These are phyloP conservation scores for Eunapius fragilis DNA, from an alignment of 37 sponge, comb jelly and placozoan species.

Conservation along the genomic window DNA sequence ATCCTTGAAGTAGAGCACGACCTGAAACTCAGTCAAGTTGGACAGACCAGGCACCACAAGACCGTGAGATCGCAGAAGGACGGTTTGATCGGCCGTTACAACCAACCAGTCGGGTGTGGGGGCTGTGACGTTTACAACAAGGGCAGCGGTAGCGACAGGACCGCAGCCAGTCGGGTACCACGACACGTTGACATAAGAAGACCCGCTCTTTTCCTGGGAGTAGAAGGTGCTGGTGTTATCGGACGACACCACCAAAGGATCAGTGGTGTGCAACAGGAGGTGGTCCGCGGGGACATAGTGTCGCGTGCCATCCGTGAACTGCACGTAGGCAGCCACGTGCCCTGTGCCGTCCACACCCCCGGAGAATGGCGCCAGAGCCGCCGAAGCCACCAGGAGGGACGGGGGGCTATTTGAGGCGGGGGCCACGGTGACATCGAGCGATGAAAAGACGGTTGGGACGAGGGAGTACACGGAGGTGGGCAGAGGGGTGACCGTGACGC, in stretches of 20 bases:
- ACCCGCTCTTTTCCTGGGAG: background rate
- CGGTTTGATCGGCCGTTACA: background rate
- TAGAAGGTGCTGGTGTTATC: background rate
- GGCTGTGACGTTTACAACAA: background rate
- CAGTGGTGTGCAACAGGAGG: background rate
- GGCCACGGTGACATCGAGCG: constrained; percentile 2
- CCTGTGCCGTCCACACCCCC: constrained; percentile 6
- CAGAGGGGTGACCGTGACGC: constrained; percentile 25
- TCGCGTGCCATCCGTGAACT: constrained; percentile 64
- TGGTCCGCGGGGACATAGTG: background rate
- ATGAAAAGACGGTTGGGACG: constrained; percentile 35
- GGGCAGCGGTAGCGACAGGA: background rate
- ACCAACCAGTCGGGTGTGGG: background rate
- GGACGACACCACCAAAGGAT: background rate
- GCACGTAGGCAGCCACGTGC: constrained; percentile 28
- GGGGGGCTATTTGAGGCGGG: constrained; percentile 12
- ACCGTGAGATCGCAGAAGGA: background rate
- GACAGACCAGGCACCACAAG: background rate
- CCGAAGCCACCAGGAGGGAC: constrained; percentile 17
- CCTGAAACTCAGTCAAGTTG: background rate
- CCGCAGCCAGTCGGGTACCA: background rate
- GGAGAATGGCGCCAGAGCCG: constrained; percentile 11
- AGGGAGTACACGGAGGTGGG: background rate
- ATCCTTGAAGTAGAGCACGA: constrained; percentile 22
- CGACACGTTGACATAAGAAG: background rate